These are phyloP conservation scores for Zaprionus taronus DNA, from an alignment of 1,140 invertebrate species.

Conservation along the genomic window DNA sequence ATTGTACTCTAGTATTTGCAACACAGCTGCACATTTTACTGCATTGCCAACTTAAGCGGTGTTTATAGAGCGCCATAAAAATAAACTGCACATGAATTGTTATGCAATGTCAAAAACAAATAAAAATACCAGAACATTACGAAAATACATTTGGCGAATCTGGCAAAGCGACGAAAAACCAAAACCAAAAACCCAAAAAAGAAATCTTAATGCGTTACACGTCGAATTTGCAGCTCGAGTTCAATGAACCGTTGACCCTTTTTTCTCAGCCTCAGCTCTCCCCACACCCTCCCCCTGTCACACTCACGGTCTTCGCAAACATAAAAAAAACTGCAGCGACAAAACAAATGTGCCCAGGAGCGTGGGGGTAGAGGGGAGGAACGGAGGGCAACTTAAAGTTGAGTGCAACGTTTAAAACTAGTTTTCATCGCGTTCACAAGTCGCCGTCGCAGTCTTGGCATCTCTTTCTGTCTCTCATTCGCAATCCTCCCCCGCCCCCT, in stretches of 20 bases:
- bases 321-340: constrained; percentile 38
- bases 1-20: not conserved
- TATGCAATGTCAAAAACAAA: constrained; percentile 50
- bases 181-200: constrained; percentile 29
- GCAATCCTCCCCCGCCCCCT: not conserved
- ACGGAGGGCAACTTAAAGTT: not conserved
- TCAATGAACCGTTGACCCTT: constrained; percentile 82
- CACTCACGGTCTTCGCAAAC: constrained; percentile 12
- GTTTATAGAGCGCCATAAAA: constrained; percentile 30
- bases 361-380: not conserved
- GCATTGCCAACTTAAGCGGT: not conserved
- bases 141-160: constrained; percentile 61
- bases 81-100: constrained; percentile 38
- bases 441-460: not conserved
- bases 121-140: constrained; percentile 37
- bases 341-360: constrained; percentile 59
- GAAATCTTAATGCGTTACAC: constrained; percentile 43
- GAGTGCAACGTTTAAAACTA: constrained; percentile 56
- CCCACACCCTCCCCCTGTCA: not conserved
- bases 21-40: not conserved
- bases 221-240: constrained; percentile 69
- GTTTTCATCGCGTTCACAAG: constrained; percentile 55
- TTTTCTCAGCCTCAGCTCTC: constrained; percentile 50
- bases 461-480: not conserved
- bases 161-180: constrained; percentile 36